A percentile compares a stretch with the other conserved stretches of the same genome.
Evolutionary conservation across 2,888 invertebrate genomes (phyloP).

Genomic region (Cephus pulcher): DNA sequence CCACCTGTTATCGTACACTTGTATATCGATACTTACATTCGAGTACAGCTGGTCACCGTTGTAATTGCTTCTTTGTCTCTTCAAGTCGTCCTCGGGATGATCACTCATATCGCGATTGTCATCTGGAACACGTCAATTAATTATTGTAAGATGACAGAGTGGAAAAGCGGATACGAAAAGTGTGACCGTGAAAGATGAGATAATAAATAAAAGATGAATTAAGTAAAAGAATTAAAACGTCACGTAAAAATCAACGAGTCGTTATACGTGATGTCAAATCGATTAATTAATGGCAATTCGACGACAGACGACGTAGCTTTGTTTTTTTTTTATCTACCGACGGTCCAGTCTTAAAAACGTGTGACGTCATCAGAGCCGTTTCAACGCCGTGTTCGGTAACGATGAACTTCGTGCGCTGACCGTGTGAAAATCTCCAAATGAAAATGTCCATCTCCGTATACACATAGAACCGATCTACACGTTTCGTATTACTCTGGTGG

Average conservation of each 20-base stretch:
- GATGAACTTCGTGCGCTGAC: neutral
- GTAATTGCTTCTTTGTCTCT: conserved; percentile 88
- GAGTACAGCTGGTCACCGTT: conserved; percentile 91
- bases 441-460: neutral
- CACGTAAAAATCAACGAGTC: neutral
- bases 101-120: conserved; percentile 91
- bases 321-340: too few species aligned
- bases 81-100: conserved; percentile 88
- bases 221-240: neutral
- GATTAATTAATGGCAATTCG: neutral
- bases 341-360: neutral
- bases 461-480: neutral
- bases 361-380: conserved; percentile 1
- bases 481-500: neutral
- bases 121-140: conserved; percentile 69
- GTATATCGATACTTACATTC: conserved; percentile 75
- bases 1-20: neutral
- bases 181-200: neutral
- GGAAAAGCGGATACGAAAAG: neutral
- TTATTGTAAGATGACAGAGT: neutral
- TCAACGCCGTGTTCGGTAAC: conserved; percentile 20
- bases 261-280: neutral
- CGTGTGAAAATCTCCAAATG: conserved; percentile 18
- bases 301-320: neutral
- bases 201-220: conserved; percentile 49